Conservation (phyloP, 2,113 vertebrate genomes). For the Bombycilla garrulus region DNA sequence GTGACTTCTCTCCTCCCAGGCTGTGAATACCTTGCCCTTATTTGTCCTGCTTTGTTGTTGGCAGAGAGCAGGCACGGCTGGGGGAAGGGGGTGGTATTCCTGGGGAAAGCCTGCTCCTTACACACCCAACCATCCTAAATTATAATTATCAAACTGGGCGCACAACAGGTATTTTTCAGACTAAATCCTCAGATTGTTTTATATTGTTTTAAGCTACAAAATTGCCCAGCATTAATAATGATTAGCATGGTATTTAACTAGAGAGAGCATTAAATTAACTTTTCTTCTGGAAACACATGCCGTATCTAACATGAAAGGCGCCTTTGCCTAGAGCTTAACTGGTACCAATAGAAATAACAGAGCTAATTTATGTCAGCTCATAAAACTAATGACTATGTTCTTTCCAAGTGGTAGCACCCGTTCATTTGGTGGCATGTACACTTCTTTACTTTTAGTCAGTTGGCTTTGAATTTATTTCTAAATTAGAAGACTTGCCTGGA, state of each 20-base stretch:
- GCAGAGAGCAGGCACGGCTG: background rate
- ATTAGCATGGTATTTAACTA: background rate
- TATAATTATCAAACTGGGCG: background rate
- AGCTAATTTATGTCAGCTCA: conserved; percentile 26
- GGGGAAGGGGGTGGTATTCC: background rate
- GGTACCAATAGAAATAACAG: background rate
- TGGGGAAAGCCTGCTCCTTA: background rate
- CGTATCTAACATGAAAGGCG: background rate
- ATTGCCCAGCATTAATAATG: background rate
- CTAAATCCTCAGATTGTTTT: background rate
- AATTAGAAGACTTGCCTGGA: background rate
- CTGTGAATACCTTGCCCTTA: background rate
- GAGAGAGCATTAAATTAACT: background rate
- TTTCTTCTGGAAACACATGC: background rate
- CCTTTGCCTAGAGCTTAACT: conserved; percentile 25
- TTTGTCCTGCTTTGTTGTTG: background rate
- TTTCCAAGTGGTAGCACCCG: conserved; percentile 1
- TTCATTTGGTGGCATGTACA: background rate
- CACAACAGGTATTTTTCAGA: background rate
- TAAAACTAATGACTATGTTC: background rate
- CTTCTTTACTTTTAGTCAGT: background rate
- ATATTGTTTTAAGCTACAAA: background rate
- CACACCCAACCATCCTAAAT: background rate
- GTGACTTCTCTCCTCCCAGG: background rate
- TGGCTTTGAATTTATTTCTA: background rate